These are phyloP conservation scores for Pantherophis guttatus DNA, from an alignment of 2,113 vertebrate species.

Conservation along the genomic window DNA sequence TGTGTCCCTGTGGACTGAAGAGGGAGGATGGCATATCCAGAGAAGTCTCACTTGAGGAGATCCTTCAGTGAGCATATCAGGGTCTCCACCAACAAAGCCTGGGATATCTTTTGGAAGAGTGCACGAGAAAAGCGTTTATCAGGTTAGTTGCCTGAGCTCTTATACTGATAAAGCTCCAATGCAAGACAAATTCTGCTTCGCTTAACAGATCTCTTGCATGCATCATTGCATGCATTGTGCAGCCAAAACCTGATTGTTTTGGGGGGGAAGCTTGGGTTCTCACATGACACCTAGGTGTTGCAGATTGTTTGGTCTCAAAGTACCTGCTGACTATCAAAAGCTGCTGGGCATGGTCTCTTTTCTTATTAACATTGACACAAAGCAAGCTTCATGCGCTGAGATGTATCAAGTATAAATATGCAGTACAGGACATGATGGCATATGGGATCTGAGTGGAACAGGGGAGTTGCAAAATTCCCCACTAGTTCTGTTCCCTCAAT, in stretches of 20 bases:
- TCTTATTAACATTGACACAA: background rate
- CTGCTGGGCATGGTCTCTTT: background rate
- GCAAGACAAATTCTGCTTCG: background rate
- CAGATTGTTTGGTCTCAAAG: background rate
- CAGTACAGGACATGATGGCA: background rate
- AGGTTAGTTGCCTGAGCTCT: conserved; percentile 63
- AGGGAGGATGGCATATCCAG: conserved; percentile 57
- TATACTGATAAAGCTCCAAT: fast-evolving
- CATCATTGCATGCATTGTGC: background rate
- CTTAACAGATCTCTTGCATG: background rate
- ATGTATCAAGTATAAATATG: background rate
- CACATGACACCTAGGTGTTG: background rate
- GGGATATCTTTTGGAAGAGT: conserved; percentile 81
- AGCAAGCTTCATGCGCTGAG: background rate
- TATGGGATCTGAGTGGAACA: background rate
- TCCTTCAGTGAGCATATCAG: conserved; percentile 80
- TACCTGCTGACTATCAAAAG: background rate
- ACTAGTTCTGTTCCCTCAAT: fast-evolving
- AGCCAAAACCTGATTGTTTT: background rate
- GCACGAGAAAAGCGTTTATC: conserved; percentile 74
- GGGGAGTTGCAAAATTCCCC: fast-evolving
- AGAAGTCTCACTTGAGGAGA: conserved; percentile 65
- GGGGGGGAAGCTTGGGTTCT: background rate
- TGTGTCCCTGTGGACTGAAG: conserved; percentile 22
- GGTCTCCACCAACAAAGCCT: conserved; percentile 73